Evolutionary conservation across 2,797 vertebrate genomes (phyloP), one percentile per base, ranked within the genome.

Genomic region (Pyrocephalus nanus): DNA sequence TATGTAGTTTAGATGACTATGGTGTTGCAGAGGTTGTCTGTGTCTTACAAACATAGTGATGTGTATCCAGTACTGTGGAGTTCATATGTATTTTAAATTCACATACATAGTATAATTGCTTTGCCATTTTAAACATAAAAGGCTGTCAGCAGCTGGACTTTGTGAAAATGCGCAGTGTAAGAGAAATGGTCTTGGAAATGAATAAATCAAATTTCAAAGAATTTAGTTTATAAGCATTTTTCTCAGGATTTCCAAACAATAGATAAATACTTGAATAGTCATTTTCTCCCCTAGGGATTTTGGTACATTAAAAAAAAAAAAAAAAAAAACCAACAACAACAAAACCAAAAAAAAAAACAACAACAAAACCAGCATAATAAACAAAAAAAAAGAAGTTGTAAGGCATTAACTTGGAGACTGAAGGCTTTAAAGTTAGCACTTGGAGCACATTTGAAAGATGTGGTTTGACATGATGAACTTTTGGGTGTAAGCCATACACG

Each of bases 371-470:
- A 82, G 45, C 55, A 85, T 86, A 90, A 93, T 69, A 50, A 86
- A 32, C n/a, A 42, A 54, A 40, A 86, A 89, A 6, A 67, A 61
- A 66, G 38, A 90, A 92, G 3, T 77, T 84, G 30, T 71, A 40
- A 81, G 74, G 74, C 58, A 65, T 81, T 78, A 84, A 76, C 48
- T 94, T 94, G 85, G 66, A 95, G 94, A 88, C 78, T 47, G 43
- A 89, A 86, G 42, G 48, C 75, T 95, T 96, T 91, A 62, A 86
- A 96, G 86, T 81, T 75, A 94, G 91, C 88, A 69, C 55, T 93
- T 87, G 54, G 90, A 94, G 69, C 13, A 30, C 36, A 38, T 94
- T 91, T 96, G 91, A 90, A 95, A 91, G 89, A 80, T 84, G 81
- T 92, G 89, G 78, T 90, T 94, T 95, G 88, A 83, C 88, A 47